phyloP scores from a whole-genome alignment of 2,888 invertebrate genomes.

The Alentia gelatinosa region DNA sequence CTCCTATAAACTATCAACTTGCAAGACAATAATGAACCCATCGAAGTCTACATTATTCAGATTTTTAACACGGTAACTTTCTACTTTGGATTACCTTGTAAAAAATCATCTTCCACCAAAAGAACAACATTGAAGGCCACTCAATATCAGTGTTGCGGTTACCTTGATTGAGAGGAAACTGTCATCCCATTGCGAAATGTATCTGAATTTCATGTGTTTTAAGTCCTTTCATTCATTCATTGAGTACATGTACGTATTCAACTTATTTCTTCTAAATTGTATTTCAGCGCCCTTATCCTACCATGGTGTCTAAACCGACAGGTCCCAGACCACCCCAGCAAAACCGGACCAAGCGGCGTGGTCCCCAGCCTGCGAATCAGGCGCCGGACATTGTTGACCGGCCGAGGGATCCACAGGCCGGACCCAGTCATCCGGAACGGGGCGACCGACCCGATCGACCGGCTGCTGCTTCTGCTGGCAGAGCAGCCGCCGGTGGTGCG shows the following conservation, averaged over 20 bases:
- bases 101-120: background rate
- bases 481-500: background rate
- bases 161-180: background rate
- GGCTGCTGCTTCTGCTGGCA: background rate
- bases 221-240: too few species aligned
- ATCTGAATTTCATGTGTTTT: too few species aligned
- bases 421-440: background rate
- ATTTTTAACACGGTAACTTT: too few species aligned
- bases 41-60: too few species aligned
- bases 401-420: background rate
- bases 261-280: background rate
- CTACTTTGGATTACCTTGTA: too few species aligned
- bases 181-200: background rate
- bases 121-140: background rate
- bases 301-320: conserved; percentile 18
- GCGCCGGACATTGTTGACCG: background rate
- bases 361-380: background rate
- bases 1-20: too few species aligned
- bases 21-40: too few species aligned
- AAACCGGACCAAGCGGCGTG: background rate
- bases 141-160: background rate
- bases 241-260: too few species aligned
- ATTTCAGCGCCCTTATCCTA: background rate
- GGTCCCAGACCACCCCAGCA: background rate
- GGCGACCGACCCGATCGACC: too few species aligned